A percentile compares a stretch with the other conserved stretches of the same genome.
phyloP scores from a whole-genome alignment of 2,113 vertebrate species.

The Paradoxurus hermaphroditus region DNA sequence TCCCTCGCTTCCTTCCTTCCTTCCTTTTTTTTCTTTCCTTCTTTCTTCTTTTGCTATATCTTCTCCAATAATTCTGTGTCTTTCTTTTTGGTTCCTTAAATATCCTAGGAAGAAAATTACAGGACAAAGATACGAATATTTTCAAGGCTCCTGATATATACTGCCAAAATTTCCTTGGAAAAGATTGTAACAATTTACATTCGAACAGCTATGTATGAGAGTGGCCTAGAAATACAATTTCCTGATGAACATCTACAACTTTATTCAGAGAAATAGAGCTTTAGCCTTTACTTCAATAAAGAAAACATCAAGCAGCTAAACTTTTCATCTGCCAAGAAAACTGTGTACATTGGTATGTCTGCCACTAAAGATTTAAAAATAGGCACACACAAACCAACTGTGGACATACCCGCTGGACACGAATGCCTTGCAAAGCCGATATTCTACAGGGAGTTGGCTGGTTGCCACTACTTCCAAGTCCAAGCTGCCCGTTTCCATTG shows the following conservation, averaged over 20 bases:
- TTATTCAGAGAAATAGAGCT: not conserved
- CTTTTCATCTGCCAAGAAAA: not conserved
- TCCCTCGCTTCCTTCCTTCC: not conserved
- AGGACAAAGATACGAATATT: not conserved
- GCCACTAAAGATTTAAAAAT: not conserved
- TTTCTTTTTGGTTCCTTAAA: slow-evolving; percentile 21
- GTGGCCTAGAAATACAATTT: not conserved
- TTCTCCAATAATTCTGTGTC: not conserved
- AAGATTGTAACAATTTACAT: not conserved
- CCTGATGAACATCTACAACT: not conserved
- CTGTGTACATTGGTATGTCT: not conserved
- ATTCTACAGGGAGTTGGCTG: slow-evolving; percentile 96
- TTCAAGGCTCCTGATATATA: not conserved
- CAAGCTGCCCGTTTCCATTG: slow-evolving; percentile 98
- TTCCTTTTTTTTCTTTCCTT: not conserved
- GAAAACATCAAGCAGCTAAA: not conserved
- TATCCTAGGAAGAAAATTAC: not conserved
- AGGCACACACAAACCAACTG: not conserved
- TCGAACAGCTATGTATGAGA: not conserved
- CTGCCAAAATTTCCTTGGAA: not conserved
- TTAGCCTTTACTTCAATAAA: not conserved
- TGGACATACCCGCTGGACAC: slow-evolving; percentile 89
- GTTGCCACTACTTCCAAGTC: slow-evolving; percentile 95
- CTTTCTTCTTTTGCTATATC: not conserved
- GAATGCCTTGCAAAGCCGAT: slow-evolving; percentile 93